phyloP scores from a whole-genome alignment of 2,113 vertebrate genomes.

The human (Homo sapiens) region GRCh38 chr1:197969001-197969500 shows the following conservation, averaged over 20 bases:
- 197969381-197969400: background rate
- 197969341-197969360: background rate
- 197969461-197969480: background rate
- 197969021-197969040: background rate
- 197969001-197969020: rapidly evolving
- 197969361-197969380: background rate
- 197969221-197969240: background rate
- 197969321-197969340: background rate
- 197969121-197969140: background rate
- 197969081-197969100: background rate
- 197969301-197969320: background rate
- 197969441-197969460: background rate
- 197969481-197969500: background rate
- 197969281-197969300: background rate
- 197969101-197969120: background rate
- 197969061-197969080: too few species aligned
- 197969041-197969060: rapidly evolving
- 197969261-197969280: background rate
- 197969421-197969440: background rate
- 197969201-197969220: background rate
- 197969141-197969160: background rate
- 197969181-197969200: background rate
- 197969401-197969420: background rate
- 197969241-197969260: background rate
- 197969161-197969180: background rate